These are phyloP conservation scores for Phyto melanocephala DNA, from an alignment of 2,888 invertebrate species.

Conservation along the genomic window DNA sequence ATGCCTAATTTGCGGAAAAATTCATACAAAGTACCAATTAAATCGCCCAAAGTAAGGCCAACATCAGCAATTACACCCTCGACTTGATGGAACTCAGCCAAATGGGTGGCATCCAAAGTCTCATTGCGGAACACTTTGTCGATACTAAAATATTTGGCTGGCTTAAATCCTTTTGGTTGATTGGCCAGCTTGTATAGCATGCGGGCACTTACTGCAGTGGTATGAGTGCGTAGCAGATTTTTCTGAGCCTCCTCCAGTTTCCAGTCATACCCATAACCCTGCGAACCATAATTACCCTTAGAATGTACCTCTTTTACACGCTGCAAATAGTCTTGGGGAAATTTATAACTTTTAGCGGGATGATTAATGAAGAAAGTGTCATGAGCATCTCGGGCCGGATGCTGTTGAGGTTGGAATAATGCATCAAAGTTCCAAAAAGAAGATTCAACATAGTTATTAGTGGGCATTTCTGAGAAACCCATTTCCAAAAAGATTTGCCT, in stretches of 20 bases:
- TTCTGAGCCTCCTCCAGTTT: slow-evolving; percentile 96
- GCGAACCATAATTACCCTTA: slow-evolving; percentile 94
- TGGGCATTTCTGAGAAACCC: slow-evolving; percentile 99
- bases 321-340: slow-evolving; percentile 93
- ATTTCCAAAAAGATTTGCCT: slow-evolving; percentile 98
- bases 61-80: slow-evolving; percentile 97
- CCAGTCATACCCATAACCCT: slow-evolving; percentile 92
- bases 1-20: slow-evolving; percentile 95
- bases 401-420: slow-evolving; percentile 98
- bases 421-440: slow-evolving; percentile 99
- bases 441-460: slow-evolving; percentile 97
- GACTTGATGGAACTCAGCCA: slow-evolving; percentile 97
- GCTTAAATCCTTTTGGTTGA: slow-evolving; percentile 87
- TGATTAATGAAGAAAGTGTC: slow-evolving; percentile 97
- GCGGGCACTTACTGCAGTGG: slow-evolving; percentile 97
- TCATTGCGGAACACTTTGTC: slow-evolving; percentile 99
- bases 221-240: slow-evolving; percentile 97
- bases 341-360: slow-evolving; percentile 83
- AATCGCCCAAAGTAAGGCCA: slow-evolving; percentile 92
- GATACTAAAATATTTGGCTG: slow-evolving; percentile 96
- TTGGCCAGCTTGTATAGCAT: slow-evolving; percentile 94
- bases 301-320: slow-evolving; percentile 94
- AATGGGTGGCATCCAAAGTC: slow-evolving; percentile 98
- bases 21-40: slow-evolving; percentile 92
- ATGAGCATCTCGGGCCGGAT: slow-evolving; percentile 98